Evolutionary conservation across 2,113 vertebrate species (phyloP).

Genomic region (Lophotis ruficrista): DNA sequence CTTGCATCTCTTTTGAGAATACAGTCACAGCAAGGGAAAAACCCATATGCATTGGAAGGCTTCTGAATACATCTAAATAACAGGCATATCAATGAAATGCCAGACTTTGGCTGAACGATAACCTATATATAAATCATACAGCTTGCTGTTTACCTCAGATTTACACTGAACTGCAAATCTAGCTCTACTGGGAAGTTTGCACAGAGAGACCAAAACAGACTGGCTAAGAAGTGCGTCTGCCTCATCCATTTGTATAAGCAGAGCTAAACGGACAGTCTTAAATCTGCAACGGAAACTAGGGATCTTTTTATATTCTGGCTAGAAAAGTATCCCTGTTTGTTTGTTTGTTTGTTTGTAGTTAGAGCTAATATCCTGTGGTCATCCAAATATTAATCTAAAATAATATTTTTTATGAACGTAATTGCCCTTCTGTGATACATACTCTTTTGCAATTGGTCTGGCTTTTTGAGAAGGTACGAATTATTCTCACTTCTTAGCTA

Average conservation of each 20-base stretch:
- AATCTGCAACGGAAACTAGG: neutral
- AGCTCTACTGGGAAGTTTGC: slow-evolving; percentile 35
- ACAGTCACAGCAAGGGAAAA: slow-evolving; percentile 43
- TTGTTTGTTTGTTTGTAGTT: neutral
- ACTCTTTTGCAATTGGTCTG: neutral
- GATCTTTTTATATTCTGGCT: neutral
- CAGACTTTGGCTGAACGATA: slow-evolving; percentile 12
- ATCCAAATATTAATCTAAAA: neutral
- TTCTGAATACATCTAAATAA: slow-evolving; percentile 77
- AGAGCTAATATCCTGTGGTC: neutral
- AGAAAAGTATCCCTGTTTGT: neutral
- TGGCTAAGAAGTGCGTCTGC: slow-evolving; percentile 3
- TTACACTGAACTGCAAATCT: neutral
- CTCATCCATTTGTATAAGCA: neutral
- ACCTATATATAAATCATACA: slow-evolving; percentile 66
- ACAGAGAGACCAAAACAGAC: neutral
- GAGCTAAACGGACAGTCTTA: neutral
- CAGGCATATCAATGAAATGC: slow-evolving; percentile 61
- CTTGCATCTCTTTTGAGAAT: slow-evolving; percentile 66
- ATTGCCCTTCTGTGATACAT: neutral
- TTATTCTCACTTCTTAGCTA: neutral
- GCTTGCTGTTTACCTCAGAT: neutral
- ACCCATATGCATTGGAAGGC: slow-evolving; percentile 49
- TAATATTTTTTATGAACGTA: neutral
- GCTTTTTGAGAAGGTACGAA: neutral